These are phyloP conservation scores for Neomonachus schauinslandi DNA, from an alignment of 2,113 vertebrate genomes.

Conservation along the genomic window DNA sequence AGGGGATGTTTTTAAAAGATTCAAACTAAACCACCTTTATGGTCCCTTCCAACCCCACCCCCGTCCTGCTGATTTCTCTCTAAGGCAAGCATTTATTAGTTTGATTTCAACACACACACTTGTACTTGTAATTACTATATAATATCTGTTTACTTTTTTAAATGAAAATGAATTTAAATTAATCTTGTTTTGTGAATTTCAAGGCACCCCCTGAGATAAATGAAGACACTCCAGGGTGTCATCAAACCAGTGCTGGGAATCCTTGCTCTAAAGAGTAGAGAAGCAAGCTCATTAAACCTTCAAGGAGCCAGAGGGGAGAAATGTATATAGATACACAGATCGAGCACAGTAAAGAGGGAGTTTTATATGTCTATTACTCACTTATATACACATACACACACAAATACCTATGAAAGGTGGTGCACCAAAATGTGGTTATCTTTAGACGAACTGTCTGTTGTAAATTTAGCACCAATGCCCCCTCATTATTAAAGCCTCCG, in stretches of 20 bases:
- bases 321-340: constrained; percentile 10
- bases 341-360: not conserved
- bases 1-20: constrained; percentile 3
- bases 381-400: not conserved
- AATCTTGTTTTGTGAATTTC: constrained; percentile 80
- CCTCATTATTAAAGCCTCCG: not conserved
- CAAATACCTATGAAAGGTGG: not conserved
- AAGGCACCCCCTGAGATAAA: constrained; percentile 77
- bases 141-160: constrained; percentile 77
- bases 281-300: constrained; percentile 70
- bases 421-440: not conserved
- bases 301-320: constrained; percentile 54
- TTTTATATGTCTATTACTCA: not conserved
- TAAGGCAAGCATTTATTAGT: constrained; percentile 73
- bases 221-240: constrained; percentile 77
- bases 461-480: not conserved
- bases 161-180: constrained; percentile 80
- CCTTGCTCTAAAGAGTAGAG: constrained; percentile 44
- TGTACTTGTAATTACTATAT: constrained; percentile 78
- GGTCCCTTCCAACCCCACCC: not conserved
- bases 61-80: constrained; percentile 61
- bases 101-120: constrained; percentile 75
- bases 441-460: not conserved
- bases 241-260: constrained; percentile 71
- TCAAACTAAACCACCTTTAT: constrained; percentile 16